These are phyloP conservation scores for Myripristis jacobus DNA, from an alignment of 2,797 vertebrate genomes.

Conservation along the genomic window DNA sequence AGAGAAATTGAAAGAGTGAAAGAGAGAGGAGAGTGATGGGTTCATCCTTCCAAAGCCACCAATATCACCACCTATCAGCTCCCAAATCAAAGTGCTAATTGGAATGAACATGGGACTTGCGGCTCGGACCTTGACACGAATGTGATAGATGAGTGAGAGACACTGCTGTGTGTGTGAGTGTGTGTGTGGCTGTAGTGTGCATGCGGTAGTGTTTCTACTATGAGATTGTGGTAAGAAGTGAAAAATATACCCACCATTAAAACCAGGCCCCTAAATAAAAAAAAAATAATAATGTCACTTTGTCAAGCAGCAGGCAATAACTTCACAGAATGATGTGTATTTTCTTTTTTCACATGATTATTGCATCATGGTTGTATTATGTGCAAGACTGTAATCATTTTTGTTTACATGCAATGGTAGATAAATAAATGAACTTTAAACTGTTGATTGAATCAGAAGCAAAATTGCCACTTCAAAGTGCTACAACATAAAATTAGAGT, in stretches of 20 bases:
- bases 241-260: slow-evolving; percentile 5
- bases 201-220: slow-evolving; percentile 35
- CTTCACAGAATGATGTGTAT: slow-evolving; percentile 41
- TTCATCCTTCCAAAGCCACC: slow-evolving; percentile 79
- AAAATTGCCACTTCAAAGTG: slow-evolving; percentile 41
- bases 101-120: slow-evolving; percentile 78
- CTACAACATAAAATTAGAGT: slow-evolving; percentile 33
- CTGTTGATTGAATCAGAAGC: slow-evolving; percentile 70
- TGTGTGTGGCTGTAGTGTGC: slow-evolving; percentile 2
- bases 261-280: slow-evolving; percentile 53
- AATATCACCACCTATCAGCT: slow-evolving; percentile 80
- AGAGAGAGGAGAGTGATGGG: slow-evolving; percentile 80
- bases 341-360: slow-evolving; percentile 19
- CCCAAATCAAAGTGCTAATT: slow-evolving; percentile 80
- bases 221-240: slow-evolving; percentile 26
- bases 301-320: slow-evolving; percentile 39
- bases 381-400: slow-evolving; percentile 28
- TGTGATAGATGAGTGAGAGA: slow-evolving; percentile 61
- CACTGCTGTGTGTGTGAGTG: slow-evolving; percentile 17
- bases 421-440: slow-evolving; percentile 18
- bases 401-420: slow-evolving; percentile 8
- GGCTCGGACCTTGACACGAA: slow-evolving; percentile 73
- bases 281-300: slow-evolving; percentile 43
- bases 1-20: slow-evolving; percentile 79
- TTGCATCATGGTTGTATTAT: slow-evolving; percentile 33